These are phyloP conservation scores for Celastrina argiolus DNA, from an alignment of 2,888 invertebrate genomes.

Conservation along the genomic window DNA sequence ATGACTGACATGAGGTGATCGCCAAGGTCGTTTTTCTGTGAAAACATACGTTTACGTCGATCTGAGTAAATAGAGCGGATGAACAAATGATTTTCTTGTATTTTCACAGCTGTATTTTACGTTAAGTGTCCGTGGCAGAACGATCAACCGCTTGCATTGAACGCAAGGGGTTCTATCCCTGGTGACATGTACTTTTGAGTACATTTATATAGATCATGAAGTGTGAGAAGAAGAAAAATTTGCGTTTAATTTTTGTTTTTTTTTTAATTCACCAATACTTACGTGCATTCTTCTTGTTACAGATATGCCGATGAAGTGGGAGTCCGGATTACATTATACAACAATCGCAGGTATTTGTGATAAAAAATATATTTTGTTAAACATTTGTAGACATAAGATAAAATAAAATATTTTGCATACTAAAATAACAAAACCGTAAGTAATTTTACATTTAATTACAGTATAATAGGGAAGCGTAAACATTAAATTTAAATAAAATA, in stretches of 20 bases:
- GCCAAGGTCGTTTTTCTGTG: not conserved
- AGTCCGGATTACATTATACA: not conserved
- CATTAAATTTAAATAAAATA: no score
- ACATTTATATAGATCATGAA: not conserved
- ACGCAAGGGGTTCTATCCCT: not conserved
- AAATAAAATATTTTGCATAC: no score
- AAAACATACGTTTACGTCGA: not conserved
- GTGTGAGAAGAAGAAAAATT: no score
- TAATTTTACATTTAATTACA: no score
- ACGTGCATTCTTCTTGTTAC: not conserved
- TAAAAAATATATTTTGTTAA: no score
- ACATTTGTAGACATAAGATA: no score
- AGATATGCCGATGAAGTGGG: not conserved
- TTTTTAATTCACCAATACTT: not conserved
- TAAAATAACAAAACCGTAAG: no score
- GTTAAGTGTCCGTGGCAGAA: not conserved
- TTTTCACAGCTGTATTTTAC: not conserved
- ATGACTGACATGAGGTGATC: constrained; percentile 18
- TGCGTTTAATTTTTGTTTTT: no score
- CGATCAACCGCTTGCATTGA: not conserved
- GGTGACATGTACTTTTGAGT: not conserved
- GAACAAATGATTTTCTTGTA: not conserved
- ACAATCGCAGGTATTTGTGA: not conserved
- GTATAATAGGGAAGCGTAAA: no score
- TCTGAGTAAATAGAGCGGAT: not conserved